phyloP scores from a whole-genome alignment of 1,140 invertebrate genomes.

The Hycleus cichorii region DNA sequence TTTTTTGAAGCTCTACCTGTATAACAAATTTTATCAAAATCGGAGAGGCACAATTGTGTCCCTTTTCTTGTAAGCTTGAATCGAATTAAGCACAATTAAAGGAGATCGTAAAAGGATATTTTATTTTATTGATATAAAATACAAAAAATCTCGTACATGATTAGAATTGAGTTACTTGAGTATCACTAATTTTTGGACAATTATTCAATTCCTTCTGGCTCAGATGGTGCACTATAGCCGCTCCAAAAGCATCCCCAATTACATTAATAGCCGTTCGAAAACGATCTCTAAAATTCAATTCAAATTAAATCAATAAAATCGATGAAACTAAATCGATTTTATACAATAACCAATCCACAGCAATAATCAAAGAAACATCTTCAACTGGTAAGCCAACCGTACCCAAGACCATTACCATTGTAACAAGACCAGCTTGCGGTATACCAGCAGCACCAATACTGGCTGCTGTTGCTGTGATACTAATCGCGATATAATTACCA shows the following conservation, averaged over 20 bases:
- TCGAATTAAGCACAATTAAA: too few relatives aligned
- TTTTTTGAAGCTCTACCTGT: too few relatives aligned
- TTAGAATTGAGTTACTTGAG: too few relatives aligned
- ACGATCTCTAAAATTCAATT: slow-evolving; percentile 60
- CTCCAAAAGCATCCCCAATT: slow-evolving; percentile 78
- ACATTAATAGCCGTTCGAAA: slow-evolving; percentile 85
- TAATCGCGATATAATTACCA: slow-evolving; percentile 51
- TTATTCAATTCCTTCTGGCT: slow-evolving; percentile 59
- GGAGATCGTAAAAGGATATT: too few relatives aligned
- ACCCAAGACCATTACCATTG: slow-evolving; percentile 81
- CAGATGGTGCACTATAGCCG: slow-evolving; percentile 76
- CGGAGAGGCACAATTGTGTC: too few relatives aligned
- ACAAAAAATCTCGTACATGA: too few relatives aligned
- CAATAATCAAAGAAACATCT: slow-evolving; percentile 73
- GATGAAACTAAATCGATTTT: slow-evolving; percentile 40
- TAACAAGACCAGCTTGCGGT: slow-evolving; percentile 75
- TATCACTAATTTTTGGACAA: too few relatives aligned
- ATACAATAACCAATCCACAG: slow-evolving; percentile 83
- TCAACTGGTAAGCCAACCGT: slow-evolving; percentile 74
- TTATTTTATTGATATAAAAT: too few relatives aligned
- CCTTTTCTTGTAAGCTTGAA: too few relatives aligned
- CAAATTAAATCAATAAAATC: neutral
- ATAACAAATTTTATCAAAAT: too few relatives aligned
- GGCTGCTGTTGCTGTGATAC: slow-evolving; percentile 77
- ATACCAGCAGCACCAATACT: slow-evolving; percentile 87